Base-by-base conservation (phyloP, 2,888 invertebrate genomes). In the Drosophila testacea region DNA sequence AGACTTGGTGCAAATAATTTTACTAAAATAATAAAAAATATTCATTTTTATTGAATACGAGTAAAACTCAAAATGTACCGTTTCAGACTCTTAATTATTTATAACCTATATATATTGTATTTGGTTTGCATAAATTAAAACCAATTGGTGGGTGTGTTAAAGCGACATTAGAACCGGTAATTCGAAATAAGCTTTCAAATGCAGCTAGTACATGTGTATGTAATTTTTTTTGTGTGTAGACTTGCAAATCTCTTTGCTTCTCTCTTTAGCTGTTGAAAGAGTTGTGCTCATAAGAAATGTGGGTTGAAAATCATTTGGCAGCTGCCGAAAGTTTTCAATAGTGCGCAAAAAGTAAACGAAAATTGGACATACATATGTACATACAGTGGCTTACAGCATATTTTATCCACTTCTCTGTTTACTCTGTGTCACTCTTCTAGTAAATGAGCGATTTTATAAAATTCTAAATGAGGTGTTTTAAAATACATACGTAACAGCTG, bases 21-120 rank as follows among this genome's bases (percentile, higher is more conserved):
- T 52, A n/a, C 27, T 51, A 42, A 38, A 57, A 68, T 71, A 82
- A 84, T 13, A 27, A 85, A 85, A 63, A 41, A 69, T 83, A 74
- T 83, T 79, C 71, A 74, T 68, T 68, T 84, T 83, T 65, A 56
- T 63, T 88, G 86, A 88, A 54, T 85, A 74, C 79, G 16, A 47
- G 13, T 47, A 30, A 69, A 48, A 39, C 46, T 60, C 69, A 66
- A 59, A 65, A 54, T 38, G 16, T 9, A 16, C 10, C 9, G 9
- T 16, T 41, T 41, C 4, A 9, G 41, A 7, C 38, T 38, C 7
- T 41, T 7, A 41, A 9, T 16, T 16, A 41, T 41, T 41, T 41
- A 13, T 16, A 16, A 16, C 16, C 16, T 16, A 16, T 16, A 16
- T 1, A 1, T 4, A 38, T 5, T 39, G 7, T 41, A 16, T 16